Percentiles rank a stretch among this genome's conserved stretches.
These are phyloP conservation scores for Caenorhabditis elegans DNA, from an alignment of 1,140 invertebrate genomes.

Conservation along the genomic window DNA sequence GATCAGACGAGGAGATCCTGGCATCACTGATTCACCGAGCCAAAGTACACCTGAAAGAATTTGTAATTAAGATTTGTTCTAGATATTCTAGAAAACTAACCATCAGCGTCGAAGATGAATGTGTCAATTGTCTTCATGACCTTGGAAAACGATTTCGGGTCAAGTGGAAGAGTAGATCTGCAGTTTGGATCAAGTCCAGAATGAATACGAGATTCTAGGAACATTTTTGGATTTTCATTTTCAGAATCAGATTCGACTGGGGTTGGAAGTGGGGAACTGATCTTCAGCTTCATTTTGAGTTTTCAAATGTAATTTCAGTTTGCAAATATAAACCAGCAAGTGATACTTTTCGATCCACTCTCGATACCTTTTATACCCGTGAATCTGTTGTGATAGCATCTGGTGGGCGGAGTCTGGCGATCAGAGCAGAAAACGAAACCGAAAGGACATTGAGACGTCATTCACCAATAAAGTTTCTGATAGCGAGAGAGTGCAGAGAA, in stretches of 20 bases:
- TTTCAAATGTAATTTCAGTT: neutral
- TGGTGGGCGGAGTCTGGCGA: neutral
- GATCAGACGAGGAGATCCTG: constrained; percentile 55
- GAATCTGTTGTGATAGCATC: neutral
- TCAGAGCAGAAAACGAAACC: constrained; percentile 25
- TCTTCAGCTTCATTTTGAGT: constrained; percentile 18
- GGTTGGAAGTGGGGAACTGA: neutral
- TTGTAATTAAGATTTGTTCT: neutral
- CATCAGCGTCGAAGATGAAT: constrained; percentile 65
- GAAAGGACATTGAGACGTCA: constrained; percentile 15
- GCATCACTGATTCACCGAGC: constrained; percentile 57
- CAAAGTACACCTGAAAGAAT: constrained; percentile 57
- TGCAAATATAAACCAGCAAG: neutral
- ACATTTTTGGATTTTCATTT: neutral
- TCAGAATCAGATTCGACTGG: neutral
- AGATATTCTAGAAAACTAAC: constrained; percentile 34
- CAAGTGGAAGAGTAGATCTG: neutral
- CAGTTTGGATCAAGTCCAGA: neutral
- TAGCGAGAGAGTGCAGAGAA: neutral
- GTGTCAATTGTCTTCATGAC: constrained; percentile 57
- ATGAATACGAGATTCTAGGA: neutral
- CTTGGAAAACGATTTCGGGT: too few species aligned
- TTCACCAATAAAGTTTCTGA: neutral
- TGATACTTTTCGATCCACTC: neutral
- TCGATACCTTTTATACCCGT: neutral